Percentiles rank a stretch among this genome's conserved stretches.
Evolutionary conservation across 2,113 vertebrate genomes (phyloP).

Genomic region (Phaethon lepturus): DNA sequence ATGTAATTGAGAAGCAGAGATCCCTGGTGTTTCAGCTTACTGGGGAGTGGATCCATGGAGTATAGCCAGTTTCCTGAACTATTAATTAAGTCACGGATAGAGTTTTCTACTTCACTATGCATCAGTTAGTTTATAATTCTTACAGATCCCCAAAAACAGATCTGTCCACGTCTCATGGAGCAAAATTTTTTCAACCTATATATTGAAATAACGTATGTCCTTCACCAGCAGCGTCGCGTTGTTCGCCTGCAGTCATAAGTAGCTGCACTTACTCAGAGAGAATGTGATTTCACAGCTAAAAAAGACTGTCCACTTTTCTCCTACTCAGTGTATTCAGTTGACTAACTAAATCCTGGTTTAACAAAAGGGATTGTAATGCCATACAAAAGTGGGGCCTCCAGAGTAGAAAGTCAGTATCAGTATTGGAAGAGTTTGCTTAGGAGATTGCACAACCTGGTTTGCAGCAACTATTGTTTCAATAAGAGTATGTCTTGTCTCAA

Average conservation of each 20-base stretch:
- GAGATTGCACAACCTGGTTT: not conserved
- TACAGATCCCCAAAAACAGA: not conserved
- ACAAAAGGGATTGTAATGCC: not conserved
- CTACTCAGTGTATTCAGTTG: not conserved
- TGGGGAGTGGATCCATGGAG: not conserved
- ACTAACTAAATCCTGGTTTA: not conserved
- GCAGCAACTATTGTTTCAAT: not conserved
- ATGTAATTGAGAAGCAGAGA: not conserved
- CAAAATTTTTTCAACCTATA: not conserved
- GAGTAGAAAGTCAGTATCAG: not conserved
- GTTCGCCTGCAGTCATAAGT: not conserved
- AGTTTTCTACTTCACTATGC: constrained; percentile 6
- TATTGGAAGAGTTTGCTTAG: not conserved
- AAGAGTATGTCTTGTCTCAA: not conserved
- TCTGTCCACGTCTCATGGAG: not conserved
- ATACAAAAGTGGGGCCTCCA: not conserved
- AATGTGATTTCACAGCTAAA: not conserved
- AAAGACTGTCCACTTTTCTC: not conserved
- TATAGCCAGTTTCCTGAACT: not conserved
- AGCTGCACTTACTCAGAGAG: not conserved
- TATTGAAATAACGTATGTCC: not conserved
- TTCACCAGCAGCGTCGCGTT: not conserved
- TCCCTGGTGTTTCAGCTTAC: not conserved
- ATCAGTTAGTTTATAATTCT: constrained; percentile 6
- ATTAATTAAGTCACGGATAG: not conserved